phyloP scores from a whole-genome alignment of 2,113 vertebrate genomes.

The Potamarius usumacintae region DNA sequence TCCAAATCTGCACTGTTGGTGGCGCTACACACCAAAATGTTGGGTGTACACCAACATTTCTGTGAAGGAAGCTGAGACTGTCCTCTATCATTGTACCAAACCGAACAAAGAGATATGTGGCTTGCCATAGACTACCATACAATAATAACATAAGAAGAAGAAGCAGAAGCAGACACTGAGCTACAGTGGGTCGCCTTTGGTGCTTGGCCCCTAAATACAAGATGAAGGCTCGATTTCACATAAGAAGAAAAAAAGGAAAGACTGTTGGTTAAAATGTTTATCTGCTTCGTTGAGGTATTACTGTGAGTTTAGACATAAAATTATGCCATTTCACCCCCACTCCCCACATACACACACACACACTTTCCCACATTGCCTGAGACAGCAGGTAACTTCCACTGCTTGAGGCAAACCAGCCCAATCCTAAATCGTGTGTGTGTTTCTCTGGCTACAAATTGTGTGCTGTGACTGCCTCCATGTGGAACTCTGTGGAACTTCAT shows the following conservation, averaged over 20 bases:
- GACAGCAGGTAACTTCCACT: constrained; percentile 67
- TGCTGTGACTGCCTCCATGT: constrained; percentile 47
- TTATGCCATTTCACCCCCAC: not conserved
- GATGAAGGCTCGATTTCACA: not conserved
- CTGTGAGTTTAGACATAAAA: constrained; percentile 22
- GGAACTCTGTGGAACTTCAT: constrained; percentile 12
- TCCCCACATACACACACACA: constrained; percentile 17
- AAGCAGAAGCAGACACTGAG: no score
- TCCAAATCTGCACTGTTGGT: not conserved
- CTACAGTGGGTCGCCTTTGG: not conserved
- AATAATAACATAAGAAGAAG: not conserved
- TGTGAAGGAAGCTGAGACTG: not conserved
- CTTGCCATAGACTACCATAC: not conserved
- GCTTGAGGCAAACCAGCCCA: constrained; percentile 62
- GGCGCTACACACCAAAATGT: no score
- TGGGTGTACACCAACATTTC: no score
- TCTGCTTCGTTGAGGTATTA: constrained; percentile 1
- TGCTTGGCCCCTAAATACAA: not conserved
- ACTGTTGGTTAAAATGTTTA: not conserved
- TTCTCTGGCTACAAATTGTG: constrained; percentile 5
- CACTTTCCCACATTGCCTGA: constrained; percentile 51
- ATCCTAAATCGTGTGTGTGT: constrained; percentile 27
- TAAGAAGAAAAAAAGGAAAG: not conserved
- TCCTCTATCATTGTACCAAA: no score
- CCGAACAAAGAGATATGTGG: not conserved